Evolutionary conservation across 2,113 vertebrate species (phyloP), one percentile per base, ranked within the genome.

Genomic region (Panurus biarmicus): DNA sequence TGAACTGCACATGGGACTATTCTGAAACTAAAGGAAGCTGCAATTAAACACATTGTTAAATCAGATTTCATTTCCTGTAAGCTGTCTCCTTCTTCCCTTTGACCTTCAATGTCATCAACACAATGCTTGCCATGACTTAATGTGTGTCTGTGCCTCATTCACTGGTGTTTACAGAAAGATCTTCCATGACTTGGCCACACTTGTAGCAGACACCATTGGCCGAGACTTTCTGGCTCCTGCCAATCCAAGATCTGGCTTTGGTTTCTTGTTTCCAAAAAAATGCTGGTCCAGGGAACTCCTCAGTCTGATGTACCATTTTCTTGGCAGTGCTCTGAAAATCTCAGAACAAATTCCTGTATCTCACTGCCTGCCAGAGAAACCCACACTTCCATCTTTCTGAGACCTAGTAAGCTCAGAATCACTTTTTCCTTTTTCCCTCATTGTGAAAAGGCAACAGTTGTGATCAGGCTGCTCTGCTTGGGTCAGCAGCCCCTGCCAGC

Each of bases 221-320:
- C 1, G 5, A 51, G 29, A 54, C 12, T 77, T 33, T 72, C 16
- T 69, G 44, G 5, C 17, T 72, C 5, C 29, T 85, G 35, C 14
- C 22, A 72, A 1, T 23, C 22, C 40, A 21, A 8, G 7, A 47
- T 81, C 12, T 28, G 9, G 3, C 74, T 90, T 35, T 81, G 25
- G 38, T 57, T 74, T 65, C 9, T 81, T 70, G 11, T 73, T 77
- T 38, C 16, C 9, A 44, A 75, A 77, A 64, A 53, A 17, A 13
- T 0, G 0, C 14, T 15, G 13, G 5, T 19, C 20, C 20, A 51
- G 26, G 5, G 4, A 8, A 50, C 19, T 18, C 8, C 22, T 77
- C 54, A 58, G 28, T 8, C 40, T 88, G 16, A 72, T 17, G 19
- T 38, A 40, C 19, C 15, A 3, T 86, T 82, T 79, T 56, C 20